These are phyloP conservation scores for Nylanderia fulva DNA, from an alignment of 1,140 invertebrate genomes.

Conservation along the genomic window DNA sequence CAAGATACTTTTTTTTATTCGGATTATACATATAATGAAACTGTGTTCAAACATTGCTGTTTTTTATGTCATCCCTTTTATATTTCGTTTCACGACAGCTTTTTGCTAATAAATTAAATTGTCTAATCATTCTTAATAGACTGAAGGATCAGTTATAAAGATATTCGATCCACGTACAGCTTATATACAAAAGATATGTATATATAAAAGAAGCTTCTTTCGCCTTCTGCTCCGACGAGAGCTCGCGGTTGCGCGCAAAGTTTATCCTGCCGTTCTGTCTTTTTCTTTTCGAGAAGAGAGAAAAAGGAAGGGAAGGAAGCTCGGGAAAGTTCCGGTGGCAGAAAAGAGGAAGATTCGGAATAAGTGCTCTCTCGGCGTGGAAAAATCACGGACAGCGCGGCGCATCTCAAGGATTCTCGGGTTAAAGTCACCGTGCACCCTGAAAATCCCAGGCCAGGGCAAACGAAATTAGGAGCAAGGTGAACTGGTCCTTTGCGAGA, in stretches of 20 bases:
- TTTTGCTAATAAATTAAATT: background rate
- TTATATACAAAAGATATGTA: too few relatives aligned
- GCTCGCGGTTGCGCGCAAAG: conserved; percentile 37
- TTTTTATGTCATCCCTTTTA: background rate
- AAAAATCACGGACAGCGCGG: conserved; percentile 55
- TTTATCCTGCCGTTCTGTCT: conserved; percentile 19
- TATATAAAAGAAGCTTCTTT: background rate
- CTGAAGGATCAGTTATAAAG: background rate
- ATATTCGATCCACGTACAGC: background rate
- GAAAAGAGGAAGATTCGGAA: conserved; percentile 25
- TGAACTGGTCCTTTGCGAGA: conserved; percentile 51
- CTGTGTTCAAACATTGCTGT: background rate
- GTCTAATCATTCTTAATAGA: background rate
- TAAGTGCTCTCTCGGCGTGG: conserved; percentile 43
- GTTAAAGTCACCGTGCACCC: conserved; percentile 47
- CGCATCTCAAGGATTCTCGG: conserved; percentile 53
- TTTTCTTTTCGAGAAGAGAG: conserved; percentile 25
- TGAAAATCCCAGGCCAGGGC: conserved; percentile 41
- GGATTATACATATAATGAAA: background rate
- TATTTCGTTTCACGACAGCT: background rate
- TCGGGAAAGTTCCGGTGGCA: conserved; percentile 13
- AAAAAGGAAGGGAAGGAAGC: conserved; percentile 16
- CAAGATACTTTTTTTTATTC: conserved; percentile 8
- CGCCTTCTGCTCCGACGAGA: conserved; percentile 8
- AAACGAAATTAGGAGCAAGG: conserved; percentile 57